Base-by-base conservation (phyloP, 2,797 vertebrate genomes). In the Columba guinea region DNA sequence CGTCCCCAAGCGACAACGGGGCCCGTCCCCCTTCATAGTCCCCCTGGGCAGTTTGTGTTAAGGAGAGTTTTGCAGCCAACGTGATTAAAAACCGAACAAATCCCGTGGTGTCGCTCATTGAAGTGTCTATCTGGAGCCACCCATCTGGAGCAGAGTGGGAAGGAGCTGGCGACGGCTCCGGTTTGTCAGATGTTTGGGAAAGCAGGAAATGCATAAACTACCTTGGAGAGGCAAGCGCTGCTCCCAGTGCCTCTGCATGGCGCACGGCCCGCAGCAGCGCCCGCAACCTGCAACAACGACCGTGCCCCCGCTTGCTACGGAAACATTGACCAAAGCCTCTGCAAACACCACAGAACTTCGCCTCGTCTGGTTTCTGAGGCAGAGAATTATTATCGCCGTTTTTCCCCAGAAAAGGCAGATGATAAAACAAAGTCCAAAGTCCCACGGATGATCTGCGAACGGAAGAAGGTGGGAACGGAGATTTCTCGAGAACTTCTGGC, bases 401-500 rank as follows among this genome's bases (percentile, higher is more conserved):
- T 23, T 48, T 13, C n/a, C 60, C 37, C 3, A 1, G 23, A 37
- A 69, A 62, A 58, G 60, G 13, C 7, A 8, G 68, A 62, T 5
- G 59, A 58, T 63, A 27, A 76, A 64, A 11, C 4, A 35, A 14
- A 19, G 51, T 62, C 37, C 41, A 5, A 59, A 84, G 60, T 49
- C 37, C 52, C 34, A 10, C 21, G 62, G 52, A 73, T 28, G 56
- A 68, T 28, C 79, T 19, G 28, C 0, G 1, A 37, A 37, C 12
- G 37, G 37, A 37, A 37, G 37, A 13, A 85, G 46, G 65, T 35
- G 62, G 58, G 68, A 94, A 73, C 46, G 35, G 69, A 94, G 73
- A 71, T 56, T 85, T 87, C 94, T 81, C 28, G 62, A 67, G 82
- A 96, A 94, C 41, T 51, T 46, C 79, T 87, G 79, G 78, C 68